Base-by-base conservation (phyloP, 1,140 invertebrate species). In the Leptinotarsa defecta region DNA sequence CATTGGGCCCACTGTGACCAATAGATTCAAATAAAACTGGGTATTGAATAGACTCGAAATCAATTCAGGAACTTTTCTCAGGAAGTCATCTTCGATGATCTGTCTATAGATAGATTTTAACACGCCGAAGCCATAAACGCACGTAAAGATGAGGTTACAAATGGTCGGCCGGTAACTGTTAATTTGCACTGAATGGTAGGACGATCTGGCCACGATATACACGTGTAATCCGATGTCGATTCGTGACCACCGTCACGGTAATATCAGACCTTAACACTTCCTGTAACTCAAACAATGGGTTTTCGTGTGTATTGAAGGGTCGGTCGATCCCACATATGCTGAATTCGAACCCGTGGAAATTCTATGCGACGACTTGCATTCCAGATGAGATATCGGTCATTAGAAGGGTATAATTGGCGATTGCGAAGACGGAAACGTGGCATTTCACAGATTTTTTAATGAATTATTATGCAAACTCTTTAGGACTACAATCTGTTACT, bases 141-240 rank as follows among this genome's bases (percentile, higher is more conserved):
- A 19, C 15, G n/a, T 19, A 57, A 57, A 57, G n/a, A 3, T 6
- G 52, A 57, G 52, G 17, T 17, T 34, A 67, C 64, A 67, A 67
- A 67, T 67, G 19, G 64, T 4, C 6, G 22, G n/a, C 15, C 13
- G 13, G 22, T 13, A 67, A 67, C n/a, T 34, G 20, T 15, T 67
- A 67, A 67, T 67, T 67, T 67, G 64, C 64, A 67, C 64, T 67
- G 64, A 67, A 67, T 67, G 64, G 64, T 67, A 67, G 64, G 64
- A 67, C 27, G 64, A 67, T 67, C 64, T 34, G 13, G 20, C 20
- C 64, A 67, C 64, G 64, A 67, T 68, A 19, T 34, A 43, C 43
- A 68, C 67, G 24, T 67, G 13, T 67, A 67, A 68, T 43, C 43
- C 43, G 15, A 68, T 34, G 67, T 34, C 24, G 43, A 68, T 68